These are phyloP conservation scores for Leptodactylus fallax DNA, from an alignment of 2,797 vertebrate genomes.

Conservation along the genomic window DNA sequence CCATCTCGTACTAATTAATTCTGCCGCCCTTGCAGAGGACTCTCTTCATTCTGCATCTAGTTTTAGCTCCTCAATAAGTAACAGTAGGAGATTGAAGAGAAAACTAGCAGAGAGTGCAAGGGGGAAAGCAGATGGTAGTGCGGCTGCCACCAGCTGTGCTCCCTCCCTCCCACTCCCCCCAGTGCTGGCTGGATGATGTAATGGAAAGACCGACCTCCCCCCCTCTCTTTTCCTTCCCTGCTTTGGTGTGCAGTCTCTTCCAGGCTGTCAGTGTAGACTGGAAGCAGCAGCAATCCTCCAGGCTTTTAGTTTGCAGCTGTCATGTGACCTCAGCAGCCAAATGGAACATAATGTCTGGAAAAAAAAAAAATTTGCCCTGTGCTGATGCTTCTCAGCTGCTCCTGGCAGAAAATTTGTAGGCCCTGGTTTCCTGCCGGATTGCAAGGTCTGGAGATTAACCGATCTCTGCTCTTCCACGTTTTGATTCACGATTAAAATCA, in stretches of 20 bases:
- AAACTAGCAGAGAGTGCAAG: constrained; percentile 84
- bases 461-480: background rate
- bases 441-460: constrained; percentile 34
- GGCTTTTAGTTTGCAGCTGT: constrained; percentile 83
- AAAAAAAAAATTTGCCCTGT: constrained; percentile 64
- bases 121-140: constrained; percentile 89
- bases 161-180: constrained; percentile 71
- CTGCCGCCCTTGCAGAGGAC: background rate
- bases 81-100: constrained; percentile 80
- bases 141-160: constrained; percentile 94
- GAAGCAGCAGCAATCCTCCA: constrained; percentile 78
- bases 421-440: constrained; percentile 57
- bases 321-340: constrained; percentile 81
- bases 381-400: constrained; percentile 79
- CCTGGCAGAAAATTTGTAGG: constrained; percentile 75
- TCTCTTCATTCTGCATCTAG: constrained; percentile 21
- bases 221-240: constrained; percentile 74
- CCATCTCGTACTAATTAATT: constrained; percentile 19
- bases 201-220: constrained; percentile 84
- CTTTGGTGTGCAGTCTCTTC: constrained; percentile 78
- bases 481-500: constrained; percentile 23
- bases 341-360: constrained; percentile 76
- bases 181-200: constrained; percentile 86
- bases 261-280: constrained; percentile 84
- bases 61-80: constrained; percentile 59